These are phyloP conservation scores for Hololepta plana DNA, from an alignment of 2,888 invertebrate species.

Conservation along the genomic window DNA sequence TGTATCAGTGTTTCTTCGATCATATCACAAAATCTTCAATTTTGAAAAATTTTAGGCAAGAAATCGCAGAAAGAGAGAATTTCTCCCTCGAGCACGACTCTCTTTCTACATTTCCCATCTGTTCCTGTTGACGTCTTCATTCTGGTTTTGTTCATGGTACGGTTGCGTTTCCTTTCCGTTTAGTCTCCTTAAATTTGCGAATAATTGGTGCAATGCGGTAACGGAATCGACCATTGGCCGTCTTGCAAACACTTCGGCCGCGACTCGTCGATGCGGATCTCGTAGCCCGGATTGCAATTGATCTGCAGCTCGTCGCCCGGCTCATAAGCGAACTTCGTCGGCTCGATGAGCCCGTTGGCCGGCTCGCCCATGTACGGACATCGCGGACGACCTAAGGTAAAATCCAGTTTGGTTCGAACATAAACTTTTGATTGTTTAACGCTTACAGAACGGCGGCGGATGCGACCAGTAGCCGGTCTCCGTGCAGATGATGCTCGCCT, in stretches of 20 bases:
- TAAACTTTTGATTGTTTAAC: not conserved
- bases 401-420: not conserved
- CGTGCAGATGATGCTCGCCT: slow-evolving; percentile 69
- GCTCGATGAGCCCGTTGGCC: slow-evolving; percentile 48
- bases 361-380: slow-evolving; percentile 58
- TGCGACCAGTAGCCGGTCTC: slow-evolving; percentile 81
- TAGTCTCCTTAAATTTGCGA: slow-evolving; percentile 22
- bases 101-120: too few species aligned
- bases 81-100: too few species aligned
- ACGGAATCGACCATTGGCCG: slow-evolving; percentile 48
- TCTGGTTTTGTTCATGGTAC: too few species aligned
- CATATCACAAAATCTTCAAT: too few species aligned
- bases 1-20: too few species aligned
- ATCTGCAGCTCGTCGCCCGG: slow-evolving; percentile 53
- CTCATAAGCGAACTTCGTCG: slow-evolving; percentile 55
- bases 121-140: too few species aligned
- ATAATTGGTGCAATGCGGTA: slow-evolving; percentile 49
- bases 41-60: too few species aligned
- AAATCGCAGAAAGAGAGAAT: too few species aligned
- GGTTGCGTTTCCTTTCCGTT: slow-evolving; percentile 4
- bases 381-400: slow-evolving; percentile 32
- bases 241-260: slow-evolving; percentile 44
- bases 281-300: slow-evolving; percentile 48
- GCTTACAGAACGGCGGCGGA: slow-evolving; percentile 64
- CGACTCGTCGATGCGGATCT: slow-evolving; percentile 22